Evolutionary conservation across 2,113 vertebrate species (phyloP), one percentile per base, ranked within the genome.

Genomic region (Aleadryas rufinucha): DNA sequence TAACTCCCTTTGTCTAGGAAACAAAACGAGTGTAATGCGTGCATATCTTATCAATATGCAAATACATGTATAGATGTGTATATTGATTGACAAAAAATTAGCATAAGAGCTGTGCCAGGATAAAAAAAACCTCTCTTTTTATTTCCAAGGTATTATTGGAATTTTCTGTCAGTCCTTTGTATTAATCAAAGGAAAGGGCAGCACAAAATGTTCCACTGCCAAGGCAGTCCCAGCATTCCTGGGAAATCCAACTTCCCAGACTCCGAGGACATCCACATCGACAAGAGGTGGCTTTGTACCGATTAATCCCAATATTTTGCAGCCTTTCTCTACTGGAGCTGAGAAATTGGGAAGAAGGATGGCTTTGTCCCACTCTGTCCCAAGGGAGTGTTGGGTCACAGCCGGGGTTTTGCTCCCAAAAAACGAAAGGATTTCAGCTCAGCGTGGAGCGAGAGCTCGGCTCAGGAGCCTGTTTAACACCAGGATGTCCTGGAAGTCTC

Each of bases 381-480:
- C 28, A 22, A 16, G 45, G 16, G 27, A 33, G 1, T 0, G 1
- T 5, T 69, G 64, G 61, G 27, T 17, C 2, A 1, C 30, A 23
- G 9, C 15, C 45, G 16, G 28, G 59, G 16, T 12, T 87, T 77
- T 68, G 22, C 12, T 63, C 18, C 56, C n/a, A 12, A 26, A 39
- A 44, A 68, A 27, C 5, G 4, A 5, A 50, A 81, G 26, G 30
- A 28, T 65, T 61, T 11, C 35, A 28, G 44, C 26, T 60, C 30
- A 6, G 7, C 0, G 1, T 17, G 45, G 35, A 61, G 41, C 2
- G 1, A 50, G 70, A 78, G 12, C 15, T 64, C 61, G 31, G 33
- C 33, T 41, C 7, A 35, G 21, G 19, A 9, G 9, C 20, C 23
- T 24, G 0, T 65, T 37, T 22, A 23, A 37, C 13, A 22, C 9